Conservation (phyloP, 2,888 invertebrate genomes). For the Trissoscelio sp. region DNA sequence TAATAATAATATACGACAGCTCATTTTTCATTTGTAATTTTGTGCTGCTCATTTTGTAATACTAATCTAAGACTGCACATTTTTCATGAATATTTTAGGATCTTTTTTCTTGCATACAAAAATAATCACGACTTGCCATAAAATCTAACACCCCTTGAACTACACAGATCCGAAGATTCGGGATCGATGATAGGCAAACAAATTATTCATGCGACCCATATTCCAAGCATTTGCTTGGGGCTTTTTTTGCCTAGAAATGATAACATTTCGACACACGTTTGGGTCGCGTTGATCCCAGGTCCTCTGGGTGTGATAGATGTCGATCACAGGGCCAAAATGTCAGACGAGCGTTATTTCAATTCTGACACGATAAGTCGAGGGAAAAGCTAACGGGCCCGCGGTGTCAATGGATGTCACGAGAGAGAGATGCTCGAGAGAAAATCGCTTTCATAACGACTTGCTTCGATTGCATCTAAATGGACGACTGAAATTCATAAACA, state of each 20-base stretch:
- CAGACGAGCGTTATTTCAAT: conserved; percentile 7
- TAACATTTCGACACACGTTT: conserved; percentile 17
- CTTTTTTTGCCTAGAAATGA: not conserved
- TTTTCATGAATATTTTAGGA: too few relatives aligned
- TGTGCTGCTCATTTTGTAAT: too few relatives aligned
- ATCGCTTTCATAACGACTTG: conserved; percentile 32
- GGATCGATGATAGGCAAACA: too few relatives aligned
- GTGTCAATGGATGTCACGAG: conserved; percentile 40
- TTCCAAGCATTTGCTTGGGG: conserved; percentile 4
- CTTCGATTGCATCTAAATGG: conserved; percentile 29
- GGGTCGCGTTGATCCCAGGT: not conserved
- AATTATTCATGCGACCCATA: conserved; percentile 4
- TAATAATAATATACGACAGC: too few relatives aligned
- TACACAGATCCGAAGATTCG: too few relatives aligned
- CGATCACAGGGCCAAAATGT: not conserved
- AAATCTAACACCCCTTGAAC: too few relatives aligned
- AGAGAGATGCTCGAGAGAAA: not conserved
- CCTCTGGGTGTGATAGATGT: conserved; percentile 4
- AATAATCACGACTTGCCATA: too few relatives aligned
- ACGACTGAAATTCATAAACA: conserved; percentile 53
- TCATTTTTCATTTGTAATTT: too few relatives aligned
- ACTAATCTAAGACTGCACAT: too few relatives aligned
- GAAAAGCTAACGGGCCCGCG: conserved; percentile 27
- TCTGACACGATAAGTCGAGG: conserved; percentile 23
- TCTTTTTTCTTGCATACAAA: too few relatives aligned